Conservation (phyloP, 2,797 vertebrate species). For the Chanos chanos region DNA sequence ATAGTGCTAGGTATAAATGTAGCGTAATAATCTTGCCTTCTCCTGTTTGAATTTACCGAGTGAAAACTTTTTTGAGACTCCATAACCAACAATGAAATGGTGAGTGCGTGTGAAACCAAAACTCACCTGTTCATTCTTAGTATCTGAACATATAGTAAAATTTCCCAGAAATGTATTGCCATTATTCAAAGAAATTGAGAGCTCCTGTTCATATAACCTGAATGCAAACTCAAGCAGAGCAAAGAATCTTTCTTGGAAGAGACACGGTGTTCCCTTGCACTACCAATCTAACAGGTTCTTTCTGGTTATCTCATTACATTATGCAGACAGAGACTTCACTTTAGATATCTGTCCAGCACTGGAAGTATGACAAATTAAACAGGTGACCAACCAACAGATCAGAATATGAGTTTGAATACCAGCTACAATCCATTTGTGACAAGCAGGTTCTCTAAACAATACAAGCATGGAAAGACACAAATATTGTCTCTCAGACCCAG, state of each 20-base stretch:
- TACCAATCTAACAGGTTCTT: constrained; percentile 16
- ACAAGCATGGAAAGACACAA: constrained; percentile 17
- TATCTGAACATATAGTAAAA: no score
- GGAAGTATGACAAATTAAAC: neutral
- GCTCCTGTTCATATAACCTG: neutral
- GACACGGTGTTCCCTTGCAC: neutral
- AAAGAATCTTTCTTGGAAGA: neutral
- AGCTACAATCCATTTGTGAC: constrained; percentile 1
- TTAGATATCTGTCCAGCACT: neutral
- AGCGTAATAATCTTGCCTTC: no score
- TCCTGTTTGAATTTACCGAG: no score
- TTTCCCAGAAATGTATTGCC: no score
- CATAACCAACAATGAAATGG: no score
- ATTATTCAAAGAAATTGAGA: no score
- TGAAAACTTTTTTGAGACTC: no score
- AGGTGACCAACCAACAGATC: constrained; percentile 5
- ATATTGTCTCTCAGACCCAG: constrained; percentile 35
- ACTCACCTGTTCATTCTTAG: no score
- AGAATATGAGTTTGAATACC: constrained; percentile 18
- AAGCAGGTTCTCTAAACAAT: constrained; percentile 16
- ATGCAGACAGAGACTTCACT: neutral
- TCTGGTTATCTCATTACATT: neutral
- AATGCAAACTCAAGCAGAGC: neutral
- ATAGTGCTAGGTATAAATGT: no score
- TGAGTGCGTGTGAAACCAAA: no score